Evolutionary conservation across 1,140 invertebrate genomes (phyloP).

Genomic region (Melipona quadrifasciata): DNA sequence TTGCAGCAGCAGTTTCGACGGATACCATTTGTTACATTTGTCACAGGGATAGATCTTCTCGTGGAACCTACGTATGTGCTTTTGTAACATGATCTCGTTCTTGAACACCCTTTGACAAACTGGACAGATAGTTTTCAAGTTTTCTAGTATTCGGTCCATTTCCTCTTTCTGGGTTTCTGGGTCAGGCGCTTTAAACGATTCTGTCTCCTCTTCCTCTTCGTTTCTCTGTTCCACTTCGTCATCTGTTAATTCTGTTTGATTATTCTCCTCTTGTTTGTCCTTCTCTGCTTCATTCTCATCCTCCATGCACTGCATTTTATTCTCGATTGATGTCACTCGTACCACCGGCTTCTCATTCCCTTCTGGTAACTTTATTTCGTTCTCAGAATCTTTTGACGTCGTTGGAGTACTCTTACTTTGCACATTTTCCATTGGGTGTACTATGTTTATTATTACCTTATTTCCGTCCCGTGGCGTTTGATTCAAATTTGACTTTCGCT

Average conservation of each 20-base stretch:
- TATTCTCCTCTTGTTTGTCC: not conserved
- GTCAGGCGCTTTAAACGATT: not conserved
- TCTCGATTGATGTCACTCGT: not conserved
- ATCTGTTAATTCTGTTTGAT: not conserved
- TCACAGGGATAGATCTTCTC: slow-evolving; percentile 76
- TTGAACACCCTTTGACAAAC: slow-evolving; percentile 78
- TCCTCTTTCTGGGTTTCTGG: not conserved
- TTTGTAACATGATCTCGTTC: slow-evolving; percentile 76
- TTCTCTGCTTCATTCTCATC: not conserved
- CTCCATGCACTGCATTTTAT: not conserved
- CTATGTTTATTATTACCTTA: not conserved
- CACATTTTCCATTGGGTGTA: not conserved
- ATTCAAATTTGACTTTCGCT: not conserved
- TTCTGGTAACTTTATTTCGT: not conserved
- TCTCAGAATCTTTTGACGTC: not conserved
- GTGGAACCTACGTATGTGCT: slow-evolving; percentile 76
- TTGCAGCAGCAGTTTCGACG: slow-evolving; percentile 32
- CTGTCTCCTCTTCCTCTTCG: not conserved
- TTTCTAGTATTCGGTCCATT: not conserved
- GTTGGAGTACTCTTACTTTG: not conserved
- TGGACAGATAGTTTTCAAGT: slow-evolving; percentile 65
- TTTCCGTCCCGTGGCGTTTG: too few species aligned
- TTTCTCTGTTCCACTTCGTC: not conserved
- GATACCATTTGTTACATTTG: slow-evolving; percentile 73
- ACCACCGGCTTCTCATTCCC: not conserved